Conservation (phyloP, 1,140 invertebrate genomes). For the Bombus affinis region DNA sequence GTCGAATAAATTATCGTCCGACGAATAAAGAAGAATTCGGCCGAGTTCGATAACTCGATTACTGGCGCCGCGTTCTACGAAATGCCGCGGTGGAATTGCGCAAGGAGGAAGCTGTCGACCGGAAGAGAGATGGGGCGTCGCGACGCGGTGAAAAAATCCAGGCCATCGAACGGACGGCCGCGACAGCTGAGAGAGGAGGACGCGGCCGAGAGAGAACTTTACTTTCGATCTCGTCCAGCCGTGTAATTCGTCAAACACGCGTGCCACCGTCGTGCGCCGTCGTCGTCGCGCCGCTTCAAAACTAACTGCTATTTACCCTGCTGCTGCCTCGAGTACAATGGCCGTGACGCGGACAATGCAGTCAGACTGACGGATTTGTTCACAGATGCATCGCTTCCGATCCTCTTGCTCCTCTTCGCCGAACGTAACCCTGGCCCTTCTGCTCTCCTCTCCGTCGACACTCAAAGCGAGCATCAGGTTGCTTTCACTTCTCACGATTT, state of each 20-base stretch:
- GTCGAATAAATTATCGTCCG: too few relatives aligned
- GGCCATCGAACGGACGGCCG: constrained; percentile 21
- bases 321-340: constrained; percentile 45
- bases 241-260: constrained; percentile 68
- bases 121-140: constrained; percentile 13
- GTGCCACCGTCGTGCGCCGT: not conserved
- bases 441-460: not conserved
- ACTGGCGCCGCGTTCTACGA: not conserved
- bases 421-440: not conserved
- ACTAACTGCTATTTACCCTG: constrained; percentile 69
- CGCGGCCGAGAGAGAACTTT: constrained; percentile 48
- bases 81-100: not conserved
- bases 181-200: constrained; percentile 5
- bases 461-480: not conserved
- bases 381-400: constrained; percentile 7
- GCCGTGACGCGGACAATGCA: constrained; percentile 27
- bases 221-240: constrained; percentile 73
- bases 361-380: constrained; percentile 35
- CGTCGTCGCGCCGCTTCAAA: constrained; percentile 59
- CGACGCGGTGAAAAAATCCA: constrained; percentile 9
- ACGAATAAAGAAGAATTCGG: not conserved
- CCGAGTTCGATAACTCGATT: not conserved
- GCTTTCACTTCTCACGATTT: constrained; percentile 14
- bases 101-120: not conserved
- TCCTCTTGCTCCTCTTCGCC: too few relatives aligned